phyloP scores from a whole-genome alignment of 2,888 invertebrate genomes.

The Glomeris marginata region DNA sequence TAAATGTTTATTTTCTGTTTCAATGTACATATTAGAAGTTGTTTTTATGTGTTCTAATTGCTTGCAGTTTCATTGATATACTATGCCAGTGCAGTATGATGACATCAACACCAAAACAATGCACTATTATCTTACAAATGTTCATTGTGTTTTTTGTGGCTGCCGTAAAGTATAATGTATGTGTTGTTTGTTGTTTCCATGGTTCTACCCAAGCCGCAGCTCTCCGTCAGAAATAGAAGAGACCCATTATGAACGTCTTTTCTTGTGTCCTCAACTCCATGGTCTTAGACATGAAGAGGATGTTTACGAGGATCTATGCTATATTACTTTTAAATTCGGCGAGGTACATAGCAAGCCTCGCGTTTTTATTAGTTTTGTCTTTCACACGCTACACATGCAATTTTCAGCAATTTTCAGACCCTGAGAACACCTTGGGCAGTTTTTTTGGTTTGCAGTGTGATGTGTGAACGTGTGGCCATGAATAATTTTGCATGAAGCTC shows the following conservation, averaged over 20 bases:
- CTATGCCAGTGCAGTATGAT: too few relatives aligned
- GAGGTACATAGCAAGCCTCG: constrained; percentile 14
- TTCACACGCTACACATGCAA: too few relatives aligned
- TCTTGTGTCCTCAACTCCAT: constrained; percentile 7
- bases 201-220: background rate
- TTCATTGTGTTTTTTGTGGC: background rate
- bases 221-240: constrained; percentile 1
- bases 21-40: too few relatives aligned
- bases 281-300: constrained; percentile 45
- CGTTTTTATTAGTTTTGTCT: too few relatives aligned
- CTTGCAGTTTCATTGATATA: too few relatives aligned
- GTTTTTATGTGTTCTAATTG: too few relatives aligned
- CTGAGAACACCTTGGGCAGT: too few relatives aligned
- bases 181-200: background rate
- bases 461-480: too few relatives aligned
- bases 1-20: too few relatives aligned
- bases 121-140: background rate
- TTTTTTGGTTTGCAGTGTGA: too few relatives aligned
- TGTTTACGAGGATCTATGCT: constrained; percentile 77
- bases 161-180: background rate
- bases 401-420: too few relatives aligned
- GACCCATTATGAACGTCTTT: constrained; percentile 12
- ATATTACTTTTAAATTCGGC: constrained; percentile 48
- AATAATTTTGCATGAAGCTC: too few relatives aligned
- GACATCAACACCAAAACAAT: background rate